Conservation (phyloP, 2,113 vertebrate species). For the Rhegmatorhina hoffmannsi region DNA sequence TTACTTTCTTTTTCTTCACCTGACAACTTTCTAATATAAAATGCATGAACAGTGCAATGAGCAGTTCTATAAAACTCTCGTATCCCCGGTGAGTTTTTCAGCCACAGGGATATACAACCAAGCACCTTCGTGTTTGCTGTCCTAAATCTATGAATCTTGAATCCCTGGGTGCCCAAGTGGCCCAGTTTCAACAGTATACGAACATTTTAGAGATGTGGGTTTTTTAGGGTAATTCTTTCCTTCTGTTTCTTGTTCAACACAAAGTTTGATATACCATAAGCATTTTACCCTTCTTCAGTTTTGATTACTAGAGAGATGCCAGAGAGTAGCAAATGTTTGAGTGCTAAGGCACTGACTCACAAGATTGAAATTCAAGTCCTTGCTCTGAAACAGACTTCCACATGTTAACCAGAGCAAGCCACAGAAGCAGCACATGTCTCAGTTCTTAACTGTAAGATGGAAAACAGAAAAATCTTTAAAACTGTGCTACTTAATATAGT, state of each 20-base stretch:
- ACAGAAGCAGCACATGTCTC: background rate
- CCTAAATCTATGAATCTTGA: constrained; percentile 62
- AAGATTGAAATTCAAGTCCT: constrained; percentile 48
- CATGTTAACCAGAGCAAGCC: constrained; percentile 18
- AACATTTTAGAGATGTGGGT: background rate
- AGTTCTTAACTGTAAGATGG: constrained; percentile 29
- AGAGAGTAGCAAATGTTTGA: constrained; percentile 7
- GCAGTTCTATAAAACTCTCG: background rate
- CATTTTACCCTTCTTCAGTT: constrained; percentile 28
- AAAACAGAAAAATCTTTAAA: constrained; percentile 59
- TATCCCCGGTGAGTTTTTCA: constrained; percentile 1
- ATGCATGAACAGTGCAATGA: constrained; percentile 18
- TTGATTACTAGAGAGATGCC: constrained; percentile 17
- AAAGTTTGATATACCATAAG: background rate
- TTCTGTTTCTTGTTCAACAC: background rate
- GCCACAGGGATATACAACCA: background rate
- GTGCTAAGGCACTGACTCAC: constrained; percentile 33
- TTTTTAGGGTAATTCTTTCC: constrained; percentile 20
- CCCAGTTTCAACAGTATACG: constrained; percentile 37
- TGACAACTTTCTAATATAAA: background rate
- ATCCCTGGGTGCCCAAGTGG: constrained; percentile 26
- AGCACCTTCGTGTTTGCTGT: constrained; percentile 47
- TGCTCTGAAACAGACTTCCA: constrained; percentile 39
- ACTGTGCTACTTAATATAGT: background rate
- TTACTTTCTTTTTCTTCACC: background rate